Base-by-base conservation (phyloP, 1,140 invertebrate genomes). In the Cheumatopsyche charites region DNA sequence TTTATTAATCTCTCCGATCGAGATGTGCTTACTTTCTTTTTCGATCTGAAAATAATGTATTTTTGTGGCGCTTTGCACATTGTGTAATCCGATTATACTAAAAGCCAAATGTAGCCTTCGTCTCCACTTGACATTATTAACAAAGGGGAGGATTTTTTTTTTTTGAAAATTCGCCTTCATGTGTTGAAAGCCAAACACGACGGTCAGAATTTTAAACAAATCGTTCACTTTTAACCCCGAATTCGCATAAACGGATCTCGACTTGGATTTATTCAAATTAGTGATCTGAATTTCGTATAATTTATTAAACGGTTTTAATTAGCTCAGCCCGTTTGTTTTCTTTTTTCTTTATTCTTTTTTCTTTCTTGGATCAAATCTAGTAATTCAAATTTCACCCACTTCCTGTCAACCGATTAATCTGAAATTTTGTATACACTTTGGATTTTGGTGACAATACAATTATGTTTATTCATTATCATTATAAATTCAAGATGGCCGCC, bases 51-150 rank as follows among this genome's bases (percentile, higher is more conserved):
- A 52, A 52, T 52, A 52, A 52, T 52, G 47, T 52, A 52, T 52
- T 52, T 52, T 52, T 52, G 47, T 52, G 47, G 47, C 58, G 26
- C 58, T 62, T 62, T 21, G 26, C 29, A 42, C 41, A 43, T 65
- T 65, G 62, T 42, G 58, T 75, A 75, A 72, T 72, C 73, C 73
- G 71, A 70, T 75, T 75, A 72, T 66, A 70, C 58, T 67, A 72
- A 58, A 66, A 68, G 70, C 49, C 67, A 71, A 67, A 72, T 69
- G 70, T 69, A 69, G 67, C 73, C 66, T 68, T 74, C 66, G 67
- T 69, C 36, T 61, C 66, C 45, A 69, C 61, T 71, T 71, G 70
- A 47, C 43, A 63, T 71, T 65, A 55, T 65, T 41, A 43, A 65
- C 29, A 41, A 43, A 65, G 41, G 62, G 62, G 29, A 13, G 62